A percentile compares a stretch with the other conserved stretches of the same genome.
Conservation (phyloP, 2,797 vertebrate species). For the Spondyliosoma cantharus region DNA sequence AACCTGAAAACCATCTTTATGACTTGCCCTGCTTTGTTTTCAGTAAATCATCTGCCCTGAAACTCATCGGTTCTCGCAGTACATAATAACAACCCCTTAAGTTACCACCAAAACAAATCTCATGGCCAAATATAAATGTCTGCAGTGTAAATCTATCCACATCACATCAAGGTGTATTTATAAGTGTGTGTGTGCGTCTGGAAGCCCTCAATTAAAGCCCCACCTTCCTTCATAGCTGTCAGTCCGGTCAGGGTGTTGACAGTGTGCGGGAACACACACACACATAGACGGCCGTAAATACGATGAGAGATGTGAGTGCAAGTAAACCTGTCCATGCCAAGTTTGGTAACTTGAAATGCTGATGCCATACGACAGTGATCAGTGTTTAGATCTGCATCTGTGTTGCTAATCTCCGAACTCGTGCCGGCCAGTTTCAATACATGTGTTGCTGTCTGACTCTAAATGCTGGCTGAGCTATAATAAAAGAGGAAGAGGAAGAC, state of each 20-base stretch:
- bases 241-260: slow-evolving; percentile 49
- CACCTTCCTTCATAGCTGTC: slow-evolving; percentile 43
- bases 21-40: slow-evolving; percentile 8
- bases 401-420: slow-evolving; percentile 2
- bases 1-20: slow-evolving; percentile 6
- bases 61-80: slow-evolving; percentile 16
- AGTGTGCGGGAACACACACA: slow-evolving; percentile 24
- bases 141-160: slow-evolving; percentile 52
- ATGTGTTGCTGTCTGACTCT: slow-evolving; percentile 43
- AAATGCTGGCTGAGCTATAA: slow-evolving; percentile 63
- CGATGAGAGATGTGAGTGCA: slow-evolving; percentile 18
- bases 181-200: slow-evolving; percentile 45
- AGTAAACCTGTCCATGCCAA: not conserved
- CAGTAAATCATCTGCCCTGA: slow-evolving; percentile 39
- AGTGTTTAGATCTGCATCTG: slow-evolving; percentile 2
- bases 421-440: slow-evolving; percentile 32
- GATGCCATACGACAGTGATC: not conserved
- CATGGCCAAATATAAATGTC: slow-evolving; percentile 44
- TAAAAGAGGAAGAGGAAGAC: slow-evolving; percentile 79
- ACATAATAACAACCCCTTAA: slow-evolving; percentile 22
- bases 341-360: not conserved
- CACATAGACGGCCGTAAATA: slow-evolving; percentile 8
- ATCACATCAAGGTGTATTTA: slow-evolving; percentile 39
- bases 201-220: slow-evolving; percentile 54
- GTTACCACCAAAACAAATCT: slow-evolving; percentile 47